phyloP scores from a whole-genome alignment of 2,797 vertebrate species.

The Diglossa cyanea region DNA sequence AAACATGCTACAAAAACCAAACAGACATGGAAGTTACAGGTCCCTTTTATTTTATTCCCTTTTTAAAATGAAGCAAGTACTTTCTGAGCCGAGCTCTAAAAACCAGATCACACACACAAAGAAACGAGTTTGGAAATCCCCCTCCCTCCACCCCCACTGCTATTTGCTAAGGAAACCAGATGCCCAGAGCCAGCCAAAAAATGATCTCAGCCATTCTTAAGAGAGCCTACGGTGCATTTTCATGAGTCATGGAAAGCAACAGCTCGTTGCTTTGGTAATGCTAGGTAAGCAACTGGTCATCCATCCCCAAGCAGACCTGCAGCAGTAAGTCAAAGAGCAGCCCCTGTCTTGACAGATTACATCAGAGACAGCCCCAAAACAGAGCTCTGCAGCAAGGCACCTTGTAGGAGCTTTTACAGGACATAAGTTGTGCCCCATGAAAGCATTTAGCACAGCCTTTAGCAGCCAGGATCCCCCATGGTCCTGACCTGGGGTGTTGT shows the following conservation, averaged over 20 bases:
- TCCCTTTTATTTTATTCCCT: neutral
- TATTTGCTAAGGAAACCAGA: slow-evolving; percentile 64
- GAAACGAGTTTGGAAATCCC: slow-evolving; percentile 55
- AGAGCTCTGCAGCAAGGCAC: neutral
- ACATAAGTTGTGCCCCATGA: neutral
- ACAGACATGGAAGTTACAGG: neutral
- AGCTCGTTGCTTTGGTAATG: slow-evolving; percentile 67
- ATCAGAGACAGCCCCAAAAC: neutral
- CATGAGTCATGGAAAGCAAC: slow-evolving; percentile 73
- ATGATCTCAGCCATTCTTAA: slow-evolving; percentile 69
- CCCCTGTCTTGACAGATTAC: neutral
- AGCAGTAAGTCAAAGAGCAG: neutral
- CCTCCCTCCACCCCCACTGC: neutral
- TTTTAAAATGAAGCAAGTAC: neutral
- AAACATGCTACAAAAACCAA: neutral
- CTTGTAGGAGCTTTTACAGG: neutral
- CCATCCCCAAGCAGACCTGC: neutral
- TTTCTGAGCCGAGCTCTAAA: neutral
- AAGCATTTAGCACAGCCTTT: neutral
- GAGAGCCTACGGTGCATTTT: slow-evolving; percentile 55
- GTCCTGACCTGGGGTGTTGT: neutral
- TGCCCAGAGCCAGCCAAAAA: slow-evolving; percentile 48
- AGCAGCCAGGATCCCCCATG: neutral
- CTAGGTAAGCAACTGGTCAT: slow-evolving; percentile 47
- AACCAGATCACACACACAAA: neutral